These are phyloP conservation scores for Temnothorax rugatulus DNA, from an alignment of 2,888 invertebrate species.

Conservation along the genomic window DNA sequence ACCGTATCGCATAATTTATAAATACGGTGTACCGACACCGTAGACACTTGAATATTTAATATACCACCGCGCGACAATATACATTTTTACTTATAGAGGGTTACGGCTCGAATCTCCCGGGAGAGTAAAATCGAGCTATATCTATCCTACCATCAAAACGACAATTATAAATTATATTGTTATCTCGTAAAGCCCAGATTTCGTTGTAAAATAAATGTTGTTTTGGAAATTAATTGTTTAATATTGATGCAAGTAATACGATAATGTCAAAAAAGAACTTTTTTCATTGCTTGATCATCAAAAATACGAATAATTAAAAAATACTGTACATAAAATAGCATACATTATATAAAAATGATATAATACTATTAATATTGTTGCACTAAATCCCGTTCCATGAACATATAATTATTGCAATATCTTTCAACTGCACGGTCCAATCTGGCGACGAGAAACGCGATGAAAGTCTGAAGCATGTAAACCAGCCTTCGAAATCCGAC, in stretches of 20 bases:
- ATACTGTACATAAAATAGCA: background rate
- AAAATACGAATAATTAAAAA: background rate
- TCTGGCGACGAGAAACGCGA: conserved; percentile 15
- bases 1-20: conserved; percentile 25
- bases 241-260: background rate
- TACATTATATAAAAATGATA: background rate
- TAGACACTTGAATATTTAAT: conserved; percentile 23
- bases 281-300: background rate
- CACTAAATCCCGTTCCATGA: background rate
- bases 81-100: conserved; percentile 17
- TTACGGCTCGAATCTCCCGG: background rate
- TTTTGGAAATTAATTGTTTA: background rate
- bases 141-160: background rate
- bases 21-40: conserved; percentile 41
- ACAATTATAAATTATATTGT: conserved; percentile 1
- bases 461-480: conserved; percentile 47
- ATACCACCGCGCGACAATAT: background rate
- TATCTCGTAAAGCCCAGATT: background rate
- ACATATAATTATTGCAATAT: background rate
- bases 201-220: background rate
- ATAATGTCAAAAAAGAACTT: background rate
- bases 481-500: conserved; percentile 44
- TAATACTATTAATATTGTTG: background rate
- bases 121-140: conserved; percentile 20
- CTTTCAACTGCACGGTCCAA: conserved; percentile 7